Conservation (phyloP, 2,113 vertebrate species). For the Percina caprodes region DNA sequence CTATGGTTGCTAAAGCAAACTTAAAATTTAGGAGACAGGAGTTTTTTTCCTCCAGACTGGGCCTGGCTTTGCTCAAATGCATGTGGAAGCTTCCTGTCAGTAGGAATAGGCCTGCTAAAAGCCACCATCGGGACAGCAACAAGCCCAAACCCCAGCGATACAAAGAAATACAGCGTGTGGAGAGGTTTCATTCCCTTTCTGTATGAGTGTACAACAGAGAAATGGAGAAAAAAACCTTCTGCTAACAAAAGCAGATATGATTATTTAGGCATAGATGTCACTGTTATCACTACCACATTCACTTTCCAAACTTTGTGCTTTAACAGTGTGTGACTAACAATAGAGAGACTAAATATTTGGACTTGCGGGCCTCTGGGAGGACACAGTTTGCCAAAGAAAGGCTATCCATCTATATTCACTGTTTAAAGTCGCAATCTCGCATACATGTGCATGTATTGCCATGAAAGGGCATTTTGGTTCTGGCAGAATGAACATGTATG, state of each 20-base stretch:
- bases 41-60: conserved; percentile 28
- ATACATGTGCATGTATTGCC: conserved; percentile 35
- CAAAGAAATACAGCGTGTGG: conserved; percentile 6
- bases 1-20: conserved; percentile 74
- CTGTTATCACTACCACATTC: conserved; percentile 27
- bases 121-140: conserved; percentile 21
- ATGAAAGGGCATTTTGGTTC: conserved; percentile 62
- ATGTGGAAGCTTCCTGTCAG: conserved; percentile 46
- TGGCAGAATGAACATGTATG: conserved; percentile 34
- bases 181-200: conserved; percentile 22
- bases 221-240: conserved; percentile 3
- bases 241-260: conserved; percentile 37
- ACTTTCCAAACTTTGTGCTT: conserved; percentile 51
- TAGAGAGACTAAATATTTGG: conserved; percentile 79
- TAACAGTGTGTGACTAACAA: conserved; percentile 57
- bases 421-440: conserved; percentile 54
- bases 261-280: conserved; percentile 2
- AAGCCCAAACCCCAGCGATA: conserved; percentile 49
- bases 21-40: conserved; percentile 48
- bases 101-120: conserved; percentile 40
- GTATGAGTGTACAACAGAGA: not conserved
- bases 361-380: conserved; percentile 45
- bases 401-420: conserved; percentile 55
- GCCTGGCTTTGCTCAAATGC: conserved; percentile 68
- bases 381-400: conserved; percentile 29